These are phyloP conservation scores for mouse (Mus musculus) DNA, from an alignment of 2,113 vertebrate genomes.

Conservation along the genomic window GRCm39 chr5:24201501-24202000, in stretches of 20 bases:
- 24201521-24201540: not conserved
- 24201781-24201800: too few species aligned
- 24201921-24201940: conserved; percentile 9
- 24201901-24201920: not conserved
- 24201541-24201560: not conserved
- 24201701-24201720: too few species aligned
- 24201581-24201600: conserved; percentile 50
- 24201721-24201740: too few species aligned
- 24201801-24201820: too few species aligned
- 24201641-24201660: conserved; percentile 28
- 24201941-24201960: conserved; percentile 42
- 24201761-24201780: too few species aligned
- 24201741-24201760: too few species aligned
- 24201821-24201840: not conserved
- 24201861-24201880: not conserved
- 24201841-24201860: conserved; percentile 28
- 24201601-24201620: conserved; percentile 41
- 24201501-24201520: not conserved
- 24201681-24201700: too few species aligned
- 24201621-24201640: conserved; percentile 50
- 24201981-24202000: conserved; percentile 2
- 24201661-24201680: not conserved
- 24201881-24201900: not conserved
- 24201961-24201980: conserved; percentile 22
- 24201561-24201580: conserved; percentile 31